Conservation (phyloP, 2,888 invertebrate species). For the Drosophila eohydei region DNA sequence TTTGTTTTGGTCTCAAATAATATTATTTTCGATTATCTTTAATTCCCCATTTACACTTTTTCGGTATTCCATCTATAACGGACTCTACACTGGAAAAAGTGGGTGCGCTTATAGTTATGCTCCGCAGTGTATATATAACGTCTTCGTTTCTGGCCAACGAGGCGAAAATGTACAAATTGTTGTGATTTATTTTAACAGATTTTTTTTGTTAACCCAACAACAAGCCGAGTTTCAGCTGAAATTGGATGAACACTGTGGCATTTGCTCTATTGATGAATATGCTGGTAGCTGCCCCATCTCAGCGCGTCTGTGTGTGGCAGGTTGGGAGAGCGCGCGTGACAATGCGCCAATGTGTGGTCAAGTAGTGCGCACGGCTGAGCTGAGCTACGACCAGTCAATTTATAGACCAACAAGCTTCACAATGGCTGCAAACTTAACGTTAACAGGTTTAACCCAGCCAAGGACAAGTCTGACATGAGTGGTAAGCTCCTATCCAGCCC, state of each 20-base stretch:
- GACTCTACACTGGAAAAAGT: too few relatives aligned
- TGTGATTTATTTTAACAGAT: conserved; percentile 79
- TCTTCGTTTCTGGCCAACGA: conserved; percentile 67
- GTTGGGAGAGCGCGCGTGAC: conserved; percentile 61
- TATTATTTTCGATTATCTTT: too few relatives aligned
- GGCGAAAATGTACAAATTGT: conserved; percentile 80
- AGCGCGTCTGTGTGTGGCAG: background rate
- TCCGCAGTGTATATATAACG: conserved; percentile 8
- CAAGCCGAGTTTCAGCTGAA: conserved; percentile 7
- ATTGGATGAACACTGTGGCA: conserved; percentile 49
- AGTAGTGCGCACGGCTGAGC: conserved; percentile 77
- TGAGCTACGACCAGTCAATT: conserved; percentile 63
- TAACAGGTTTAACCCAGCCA: conserved; percentile 78
- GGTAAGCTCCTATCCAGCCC: conserved; percentile 27
- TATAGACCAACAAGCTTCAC: conserved; percentile 63
- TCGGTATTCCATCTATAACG: too few relatives aligned
- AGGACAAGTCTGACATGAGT: conserved; percentile 70
- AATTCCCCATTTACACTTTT: too few relatives aligned
- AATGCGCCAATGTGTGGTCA: conserved; percentile 79
- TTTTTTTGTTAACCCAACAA: conserved; percentile 70
- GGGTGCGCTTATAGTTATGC: too few relatives aligned
- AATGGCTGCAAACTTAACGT: conserved; percentile 68
- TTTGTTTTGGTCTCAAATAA: too few relatives aligned
- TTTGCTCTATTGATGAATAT: conserved; percentile 76
- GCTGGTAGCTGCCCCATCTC: conserved; percentile 44